Evolutionary conservation across 2,797 vertebrate genomes (phyloP).

Genomic region (Takifugu rubripes): DNA sequence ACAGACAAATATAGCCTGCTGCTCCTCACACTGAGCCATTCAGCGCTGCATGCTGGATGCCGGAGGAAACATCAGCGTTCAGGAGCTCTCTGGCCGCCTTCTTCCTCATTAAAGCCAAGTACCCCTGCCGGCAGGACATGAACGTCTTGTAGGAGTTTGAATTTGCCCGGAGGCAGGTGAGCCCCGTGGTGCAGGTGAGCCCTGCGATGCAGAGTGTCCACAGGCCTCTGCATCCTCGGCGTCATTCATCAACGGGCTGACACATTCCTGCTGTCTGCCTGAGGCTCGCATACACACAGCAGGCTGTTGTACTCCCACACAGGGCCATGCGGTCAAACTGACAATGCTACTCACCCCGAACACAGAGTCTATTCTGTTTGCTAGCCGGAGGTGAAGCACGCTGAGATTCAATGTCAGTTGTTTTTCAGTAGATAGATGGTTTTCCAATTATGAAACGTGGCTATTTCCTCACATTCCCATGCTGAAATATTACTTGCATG

Average conservation of each 20-base stretch:
- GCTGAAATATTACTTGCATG: not conserved
- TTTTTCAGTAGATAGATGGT: slow-evolving; percentile 21
- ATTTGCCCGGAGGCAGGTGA: slow-evolving; percentile 48
- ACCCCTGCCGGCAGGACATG: slow-evolving; percentile 6
- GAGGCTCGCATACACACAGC: slow-evolving; percentile 42
- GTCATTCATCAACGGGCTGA: slow-evolving; percentile 72
- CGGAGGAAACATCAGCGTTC: slow-evolving; percentile 31
- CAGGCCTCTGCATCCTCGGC: slow-evolving; percentile 37
- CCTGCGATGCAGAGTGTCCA: slow-evolving; percentile 55
- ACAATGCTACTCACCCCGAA: slow-evolving; percentile 32
- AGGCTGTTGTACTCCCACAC: slow-evolving; percentile 51
- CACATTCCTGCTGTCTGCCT: slow-evolving; percentile 68
- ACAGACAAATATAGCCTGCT: slow-evolving; percentile 22
- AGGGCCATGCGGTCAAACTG: slow-evolving; percentile 40
- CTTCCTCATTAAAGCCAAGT: slow-evolving; percentile 30
- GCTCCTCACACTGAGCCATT: slow-evolving; percentile 17
- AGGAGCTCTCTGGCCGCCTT: slow-evolving; percentile 15
- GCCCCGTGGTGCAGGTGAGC: slow-evolving; percentile 57
- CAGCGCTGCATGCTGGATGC: slow-evolving; percentile 12
- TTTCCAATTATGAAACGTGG: slow-evolving; percentile 10
- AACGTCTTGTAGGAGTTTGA: slow-evolving; percentile 9
- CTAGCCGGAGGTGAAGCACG: slow-evolving; percentile 25
- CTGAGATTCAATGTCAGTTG: slow-evolving; percentile 21
- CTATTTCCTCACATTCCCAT: not conserved
- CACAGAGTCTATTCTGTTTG: slow-evolving; percentile 33